A percentile compares a stretch with the other conserved stretches of the same genome.
These are phyloP conservation scores for Cheilosia impressa DNA, from an alignment of 2,888 invertebrate species.

Conservation along the genomic window DNA sequence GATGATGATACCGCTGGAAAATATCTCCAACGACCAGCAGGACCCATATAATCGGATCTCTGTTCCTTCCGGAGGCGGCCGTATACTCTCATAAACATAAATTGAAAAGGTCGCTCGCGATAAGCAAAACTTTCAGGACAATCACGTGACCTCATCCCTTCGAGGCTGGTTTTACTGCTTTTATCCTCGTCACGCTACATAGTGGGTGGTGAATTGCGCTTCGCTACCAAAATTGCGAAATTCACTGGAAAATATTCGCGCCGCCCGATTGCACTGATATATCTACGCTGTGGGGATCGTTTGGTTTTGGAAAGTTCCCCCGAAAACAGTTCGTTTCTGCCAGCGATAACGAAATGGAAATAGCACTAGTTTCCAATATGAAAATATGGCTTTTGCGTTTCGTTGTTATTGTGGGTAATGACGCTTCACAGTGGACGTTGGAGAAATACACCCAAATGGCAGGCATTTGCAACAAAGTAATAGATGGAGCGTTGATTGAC, in stretches of 20 bases:
- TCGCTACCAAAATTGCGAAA: slow-evolving; percentile 62
- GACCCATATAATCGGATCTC: slow-evolving; percentile 69
- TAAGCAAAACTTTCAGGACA: slow-evolving; percentile 72
- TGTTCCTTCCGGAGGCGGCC: slow-evolving; percentile 63
- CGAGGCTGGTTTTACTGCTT: slow-evolving; percentile 38
- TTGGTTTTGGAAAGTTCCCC: slow-evolving; percentile 60
- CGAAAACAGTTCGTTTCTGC: slow-evolving; percentile 62
- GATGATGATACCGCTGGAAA: not conserved
- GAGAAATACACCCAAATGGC: no score
- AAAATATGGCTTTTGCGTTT: slow-evolving; percentile 49
- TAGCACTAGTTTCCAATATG: slow-evolving; percentile 57
- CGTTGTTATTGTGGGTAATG: slow-evolving; percentile 1
- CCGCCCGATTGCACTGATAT: slow-evolving; percentile 72
- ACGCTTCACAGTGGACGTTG: no score
- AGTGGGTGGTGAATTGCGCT: slow-evolving; percentile 18
- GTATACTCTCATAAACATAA: slow-evolving; percentile 72
- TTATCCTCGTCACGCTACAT: not conserved
- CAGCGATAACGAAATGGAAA: slow-evolving; percentile 67
- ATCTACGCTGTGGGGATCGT: slow-evolving; percentile 72
- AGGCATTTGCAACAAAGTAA: no score
- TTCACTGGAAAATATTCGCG: slow-evolving; percentile 73
- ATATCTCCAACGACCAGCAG: slow-evolving; percentile 58
- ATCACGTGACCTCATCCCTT: slow-evolving; percentile 59
- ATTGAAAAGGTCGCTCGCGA: slow-evolving; percentile 70
- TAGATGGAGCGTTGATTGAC: not conserved